Evolutionary conservation across 2,113 vertebrate species (phyloP).

Genomic region (Takifugu bimaculatus): DNA sequence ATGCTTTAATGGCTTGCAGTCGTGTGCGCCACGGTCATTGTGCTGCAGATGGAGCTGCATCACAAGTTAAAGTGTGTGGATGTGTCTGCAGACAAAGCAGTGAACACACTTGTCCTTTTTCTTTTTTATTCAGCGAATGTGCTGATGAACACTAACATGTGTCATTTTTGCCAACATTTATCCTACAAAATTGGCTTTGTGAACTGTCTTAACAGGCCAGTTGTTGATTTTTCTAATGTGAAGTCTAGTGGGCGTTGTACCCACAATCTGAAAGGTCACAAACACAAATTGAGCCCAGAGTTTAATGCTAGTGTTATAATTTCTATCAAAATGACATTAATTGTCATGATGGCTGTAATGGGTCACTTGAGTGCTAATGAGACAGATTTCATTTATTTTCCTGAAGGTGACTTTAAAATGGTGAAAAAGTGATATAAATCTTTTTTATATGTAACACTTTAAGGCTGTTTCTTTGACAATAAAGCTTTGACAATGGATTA

Average conservation of each 20-base stretch:
- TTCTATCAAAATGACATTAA: neutral
- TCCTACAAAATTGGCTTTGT: neutral
- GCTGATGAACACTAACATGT: neutral
- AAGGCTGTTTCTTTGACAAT: constrained; percentile 55
- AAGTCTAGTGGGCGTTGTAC: constrained; percentile 13
- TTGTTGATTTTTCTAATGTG: neutral
- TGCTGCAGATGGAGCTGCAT: neutral
- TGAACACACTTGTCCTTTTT: neutral
- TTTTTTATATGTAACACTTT: constrained; percentile 40
- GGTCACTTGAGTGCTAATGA: constrained; percentile 16
- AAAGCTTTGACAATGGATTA: constrained; percentile 61
- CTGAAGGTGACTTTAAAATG: constrained; percentile 4
- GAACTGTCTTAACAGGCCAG: neutral
- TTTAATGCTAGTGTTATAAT: constrained; percentile 30
- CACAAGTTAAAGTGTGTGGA: neutral
- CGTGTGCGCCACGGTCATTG: neutral
- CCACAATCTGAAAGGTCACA: constrained; percentile 41
- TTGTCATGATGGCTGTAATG: constrained; percentile 14
- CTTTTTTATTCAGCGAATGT: neutral
- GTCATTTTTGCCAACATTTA: neutral
- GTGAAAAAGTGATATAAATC: constrained; percentile 6
- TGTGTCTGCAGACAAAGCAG: neutral
- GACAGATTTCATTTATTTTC: constrained; percentile 13
- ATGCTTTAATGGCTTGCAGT: constrained; percentile 7
- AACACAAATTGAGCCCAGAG: constrained; percentile 29